Base-by-base conservation (phyloP, 2,888 invertebrate species). In the Spilosoma lubricipeda region DNA sequence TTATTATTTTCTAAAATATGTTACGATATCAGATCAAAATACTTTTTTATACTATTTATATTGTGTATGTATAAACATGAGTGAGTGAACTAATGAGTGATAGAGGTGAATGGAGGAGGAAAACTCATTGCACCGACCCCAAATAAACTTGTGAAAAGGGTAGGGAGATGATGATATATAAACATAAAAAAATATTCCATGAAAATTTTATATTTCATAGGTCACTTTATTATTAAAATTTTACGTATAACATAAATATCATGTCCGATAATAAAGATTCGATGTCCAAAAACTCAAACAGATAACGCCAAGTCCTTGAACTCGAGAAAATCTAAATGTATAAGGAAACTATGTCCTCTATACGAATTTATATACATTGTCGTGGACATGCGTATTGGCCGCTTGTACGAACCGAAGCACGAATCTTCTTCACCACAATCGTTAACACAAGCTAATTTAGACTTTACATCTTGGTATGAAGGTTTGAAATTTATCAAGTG, bases 381-480 rank as follows among this genome's bases (percentile, higher is more conserved):
- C 92, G 92, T 95, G 95, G 95, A 94, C 95, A 95, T 95, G 95
- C 95, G 95, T 95, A 95, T 93, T 95, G 94, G 94, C 92, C 92
- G 90, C 93, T 90, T 92, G 90, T 92, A 91, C 92, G 92, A 91
- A 93, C 90, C 91, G 91, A 93, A 93, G 92, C 91, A 93, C 93
- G 93, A 93, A 93, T 93, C 92, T 94, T 92, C 93, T 93, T 93
- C 90, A 92, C 91, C 91, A 91, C 90, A 89, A 88, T 76, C 72
- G 73, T 68, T 73, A 67, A 67, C 69, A 71, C 87, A 83, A 81
- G 76, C 86, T 70, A 91, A 89, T 87, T 84, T 89, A 77, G 77
- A 82, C 91, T 88, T 85, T 93, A 88, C 78, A 20, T 0, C 56
- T 15, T 70, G 23, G 39, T 0, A 36, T 67, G 78, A 90, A 75